phyloP scores from a whole-genome alignment of 2,888 invertebrate species.

The Lasioglossum lativentre region DNA sequence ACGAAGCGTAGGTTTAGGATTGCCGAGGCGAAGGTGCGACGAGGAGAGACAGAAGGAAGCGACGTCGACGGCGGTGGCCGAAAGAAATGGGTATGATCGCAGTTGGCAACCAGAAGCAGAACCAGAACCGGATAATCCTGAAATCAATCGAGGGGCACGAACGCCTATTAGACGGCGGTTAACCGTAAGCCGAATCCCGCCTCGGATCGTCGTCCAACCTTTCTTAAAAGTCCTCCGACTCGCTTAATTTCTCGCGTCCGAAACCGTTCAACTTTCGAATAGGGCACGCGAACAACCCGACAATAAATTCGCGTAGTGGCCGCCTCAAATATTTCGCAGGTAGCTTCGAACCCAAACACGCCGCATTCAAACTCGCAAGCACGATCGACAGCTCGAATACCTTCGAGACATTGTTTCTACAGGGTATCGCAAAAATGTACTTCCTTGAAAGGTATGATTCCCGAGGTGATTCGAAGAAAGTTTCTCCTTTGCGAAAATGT shows the following conservation, averaged over 20 bases:
- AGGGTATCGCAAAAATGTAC: no score
- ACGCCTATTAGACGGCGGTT: conserved; percentile 65
- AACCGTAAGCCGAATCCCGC: conserved; percentile 43
- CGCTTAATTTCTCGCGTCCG: not conserved
- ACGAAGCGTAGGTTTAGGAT: conserved; percentile 67
- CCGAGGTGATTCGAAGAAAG: no score
- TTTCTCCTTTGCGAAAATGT: no score
- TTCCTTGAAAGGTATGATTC: no score
- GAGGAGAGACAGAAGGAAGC: conserved; percentile 35
- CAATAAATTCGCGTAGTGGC: not conserved
- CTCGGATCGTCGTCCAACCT: conserved; percentile 15
- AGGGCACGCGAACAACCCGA: not conserved
- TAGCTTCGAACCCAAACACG: not conserved
- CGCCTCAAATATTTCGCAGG: not conserved
- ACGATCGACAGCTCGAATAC: not conserved
- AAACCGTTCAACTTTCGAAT: not conserved
- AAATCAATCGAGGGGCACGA: conserved; percentile 75
- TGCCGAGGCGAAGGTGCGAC: not conserved
- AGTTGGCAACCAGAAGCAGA: conserved; percentile 78
- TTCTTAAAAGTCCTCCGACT: not conserved
- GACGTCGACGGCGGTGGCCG: conserved; percentile 53
- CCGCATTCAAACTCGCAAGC: not conserved
- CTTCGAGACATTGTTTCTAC: not conserved
- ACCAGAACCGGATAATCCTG: conserved; percentile 71
- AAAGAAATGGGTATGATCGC: conserved; percentile 75